Base-by-base conservation (phyloP, 2,888 invertebrate genomes). In the Polydrusus pterygomalis region DNA sequence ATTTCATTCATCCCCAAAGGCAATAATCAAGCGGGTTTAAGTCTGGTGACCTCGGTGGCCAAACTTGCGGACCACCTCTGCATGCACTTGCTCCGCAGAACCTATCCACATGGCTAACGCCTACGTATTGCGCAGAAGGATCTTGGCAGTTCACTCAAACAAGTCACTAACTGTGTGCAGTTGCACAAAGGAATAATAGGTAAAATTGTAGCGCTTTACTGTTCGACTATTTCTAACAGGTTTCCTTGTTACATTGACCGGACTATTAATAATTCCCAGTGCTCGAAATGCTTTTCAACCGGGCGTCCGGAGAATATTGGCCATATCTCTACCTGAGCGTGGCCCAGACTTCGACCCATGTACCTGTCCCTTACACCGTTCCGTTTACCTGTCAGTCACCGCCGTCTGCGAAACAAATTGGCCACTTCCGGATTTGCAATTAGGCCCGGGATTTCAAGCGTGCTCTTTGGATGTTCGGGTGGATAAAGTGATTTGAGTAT, bases 381-480 rank as follows among this genome's bases (percentile, higher is more conserved):
- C 49, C 67, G 67, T 70, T 74, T 68, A 74, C 58, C 74, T 75
- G 74, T 75, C 74, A 75, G 64, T 75, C 70, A 75, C 15, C 58
- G 40, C 17, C 68, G 58, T 64, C 64, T 65, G 74, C 70, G 49
- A 75, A 63, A 65, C 74, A 75, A 70, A 75, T 75, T 75, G 74
- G 63, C 70, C 74, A 56, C 63, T 75, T 75, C 74, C 74, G 74
- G 70, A 70, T 70, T 63, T 34, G 63, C 70, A 74, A 74, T 74
- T 74, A 67, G 58, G 67, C 47, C 51, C 49, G 68, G 69, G 34
- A 70, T 62, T 70, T 45, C 30, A 30, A 64, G 47, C 64, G 64
- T 64, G 47, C 64, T 47, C 18, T 58, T 47, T 69, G 69, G 68
- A 30, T 68, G 17, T 20, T 56, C 38, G 68, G 51, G 34, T 45